These are phyloP conservation scores for Agapornis canus DNA, from an alignment of 2,797 vertebrate genomes.

Conservation along the genomic window DNA sequence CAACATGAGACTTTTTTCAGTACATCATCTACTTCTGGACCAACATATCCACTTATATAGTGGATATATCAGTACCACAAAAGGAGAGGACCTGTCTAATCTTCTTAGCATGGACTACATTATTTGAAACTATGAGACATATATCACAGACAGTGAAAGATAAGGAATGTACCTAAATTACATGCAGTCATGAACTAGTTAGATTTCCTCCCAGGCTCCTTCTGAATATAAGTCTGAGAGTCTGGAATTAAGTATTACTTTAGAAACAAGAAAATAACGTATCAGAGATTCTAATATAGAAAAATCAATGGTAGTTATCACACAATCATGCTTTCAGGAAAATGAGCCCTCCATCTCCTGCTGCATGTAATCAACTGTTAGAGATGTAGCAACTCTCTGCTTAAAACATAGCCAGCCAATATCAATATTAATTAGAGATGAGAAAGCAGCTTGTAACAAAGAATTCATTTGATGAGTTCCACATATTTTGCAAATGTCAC, in stretches of 20 bases:
- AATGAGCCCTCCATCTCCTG: background rate
- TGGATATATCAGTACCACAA: background rate
- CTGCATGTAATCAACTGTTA: background rate
- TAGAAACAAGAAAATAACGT: constrained; percentile 1
- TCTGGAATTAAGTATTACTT: background rate
- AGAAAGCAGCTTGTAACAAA: background rate
- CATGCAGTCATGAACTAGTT: background rate
- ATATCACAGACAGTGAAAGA: background rate
- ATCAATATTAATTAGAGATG: background rate
- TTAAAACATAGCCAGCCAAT: background rate
- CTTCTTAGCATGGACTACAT: background rate
- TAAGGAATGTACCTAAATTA: background rate
- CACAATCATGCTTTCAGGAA: background rate
- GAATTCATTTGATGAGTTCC: background rate
- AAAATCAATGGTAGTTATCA: background rate
- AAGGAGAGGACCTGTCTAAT: background rate
- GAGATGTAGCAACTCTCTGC: background rate
- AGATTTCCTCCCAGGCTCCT: background rate
- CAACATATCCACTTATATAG: fast-evolving
- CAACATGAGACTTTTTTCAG: background rate
- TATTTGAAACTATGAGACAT: background rate
- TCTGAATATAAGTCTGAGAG: background rate
- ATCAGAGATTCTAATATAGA: background rate
- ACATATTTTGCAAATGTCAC: constrained; percentile 1
- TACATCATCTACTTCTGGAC: background rate